Conservation (phyloP, 2,888 invertebrate species). For the Nomada flava region DNA sequence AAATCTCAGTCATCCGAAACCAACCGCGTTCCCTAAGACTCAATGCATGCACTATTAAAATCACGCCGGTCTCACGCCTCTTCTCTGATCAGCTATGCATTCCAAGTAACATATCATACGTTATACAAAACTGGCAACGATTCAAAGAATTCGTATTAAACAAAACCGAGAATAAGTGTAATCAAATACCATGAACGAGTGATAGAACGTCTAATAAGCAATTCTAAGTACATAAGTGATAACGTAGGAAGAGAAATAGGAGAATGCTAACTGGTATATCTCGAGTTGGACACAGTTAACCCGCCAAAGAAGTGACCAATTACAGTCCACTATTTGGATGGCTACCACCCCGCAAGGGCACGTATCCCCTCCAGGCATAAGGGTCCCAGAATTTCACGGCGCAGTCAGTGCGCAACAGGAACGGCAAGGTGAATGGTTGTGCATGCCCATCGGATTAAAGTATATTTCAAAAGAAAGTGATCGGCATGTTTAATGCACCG, state of each 20-base stretch:
- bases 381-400: neutral
- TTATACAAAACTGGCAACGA: neutral
- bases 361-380: constrained; percentile 37
- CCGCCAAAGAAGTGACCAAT: constrained; percentile 32
- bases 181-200: neutral
- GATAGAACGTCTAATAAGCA: neutral
- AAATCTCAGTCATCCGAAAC: no score
- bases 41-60: no score
- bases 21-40: no score
- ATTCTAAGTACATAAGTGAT: neutral
- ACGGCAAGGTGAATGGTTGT: constrained; percentile 11
- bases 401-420: constrained; percentile 7
- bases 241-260: neutral
- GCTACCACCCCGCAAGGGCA: neutral
- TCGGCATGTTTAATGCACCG: neutral
- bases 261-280: neutral
- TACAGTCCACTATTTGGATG: neutral
- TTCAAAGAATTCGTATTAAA: neutral
- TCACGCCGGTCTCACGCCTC: no score
- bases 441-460: neutral
- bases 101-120: neutral
- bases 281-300: neutral
- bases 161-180: neutral
- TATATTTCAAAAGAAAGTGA: neutral
- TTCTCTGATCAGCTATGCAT: no score